These are phyloP conservation scores for Oryctes rhinoceros DNA, from an alignment of 1,140 invertebrate species.

Conservation along the genomic window DNA sequence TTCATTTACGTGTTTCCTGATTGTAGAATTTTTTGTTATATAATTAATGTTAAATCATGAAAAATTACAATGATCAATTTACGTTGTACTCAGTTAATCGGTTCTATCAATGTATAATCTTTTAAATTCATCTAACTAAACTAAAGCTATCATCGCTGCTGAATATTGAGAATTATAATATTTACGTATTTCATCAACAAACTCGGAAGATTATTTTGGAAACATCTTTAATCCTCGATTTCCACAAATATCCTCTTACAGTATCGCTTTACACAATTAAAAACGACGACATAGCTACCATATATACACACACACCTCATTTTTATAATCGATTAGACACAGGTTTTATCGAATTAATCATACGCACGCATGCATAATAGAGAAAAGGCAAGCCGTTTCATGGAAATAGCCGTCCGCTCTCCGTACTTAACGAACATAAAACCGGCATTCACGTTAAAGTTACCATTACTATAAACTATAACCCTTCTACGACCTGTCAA, in stretches of 20 bases:
- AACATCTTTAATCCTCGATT: background rate
- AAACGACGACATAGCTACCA: background rate
- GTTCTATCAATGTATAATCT: no score
- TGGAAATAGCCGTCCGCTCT: background rate
- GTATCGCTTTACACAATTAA: conserved; percentile 14
- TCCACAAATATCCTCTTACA: conserved; percentile 21
- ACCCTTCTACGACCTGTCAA: background rate
- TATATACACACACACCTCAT: background rate
- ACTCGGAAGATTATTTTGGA: no score
- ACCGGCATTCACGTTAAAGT: background rate
- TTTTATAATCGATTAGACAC: no score
- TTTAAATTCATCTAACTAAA: no score
- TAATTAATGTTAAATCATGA: no score
- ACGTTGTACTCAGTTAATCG: no score
- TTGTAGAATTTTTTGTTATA: no score
- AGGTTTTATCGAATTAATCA: background rate
- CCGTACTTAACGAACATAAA: background rate
- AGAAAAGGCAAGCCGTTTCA: background rate
- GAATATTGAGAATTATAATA: no score
- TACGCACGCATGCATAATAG: background rate
- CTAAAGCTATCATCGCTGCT: no score
- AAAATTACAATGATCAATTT: no score
- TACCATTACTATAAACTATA: background rate
- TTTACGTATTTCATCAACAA: no score
- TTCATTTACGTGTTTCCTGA: no score